phyloP scores from a whole-genome alignment of 2,888 invertebrate genomes.

The Leptopterna dolabrata region DNA sequence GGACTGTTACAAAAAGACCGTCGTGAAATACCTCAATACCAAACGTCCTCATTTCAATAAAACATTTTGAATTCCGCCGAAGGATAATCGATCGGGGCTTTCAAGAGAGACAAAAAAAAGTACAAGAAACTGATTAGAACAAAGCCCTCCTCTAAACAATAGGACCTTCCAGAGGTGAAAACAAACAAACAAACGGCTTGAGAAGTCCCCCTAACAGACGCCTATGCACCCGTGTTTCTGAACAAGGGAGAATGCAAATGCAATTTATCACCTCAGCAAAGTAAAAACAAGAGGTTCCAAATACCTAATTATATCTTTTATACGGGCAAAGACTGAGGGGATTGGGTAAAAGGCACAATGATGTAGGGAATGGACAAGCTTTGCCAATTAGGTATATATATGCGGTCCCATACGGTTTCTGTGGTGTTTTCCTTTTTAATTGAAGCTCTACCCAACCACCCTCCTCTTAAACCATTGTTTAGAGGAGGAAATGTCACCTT shows the following conservation, averaged over 20 bases:
- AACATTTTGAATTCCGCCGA: background rate
- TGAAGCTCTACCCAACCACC: background rate
- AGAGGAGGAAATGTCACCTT: slow-evolving; percentile 37
- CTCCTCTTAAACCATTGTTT: slow-evolving; percentile 25
- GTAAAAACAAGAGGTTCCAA: slow-evolving; percentile 44
- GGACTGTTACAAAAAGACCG: too few species aligned
- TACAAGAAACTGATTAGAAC: slow-evolving; percentile 13
- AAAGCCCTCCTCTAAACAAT: slow-evolving; percentile 33
- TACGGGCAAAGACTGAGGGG: background rate
- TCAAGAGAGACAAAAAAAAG: background rate
- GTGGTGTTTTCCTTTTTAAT: slow-evolving; percentile 42
- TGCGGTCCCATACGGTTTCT: slow-evolving; percentile 35
- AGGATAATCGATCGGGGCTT: background rate
- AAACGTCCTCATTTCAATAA: too few species aligned
- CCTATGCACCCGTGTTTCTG: slow-evolving; percentile 19
- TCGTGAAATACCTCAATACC: too few species aligned
- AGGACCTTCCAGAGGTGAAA: slow-evolving; percentile 12
- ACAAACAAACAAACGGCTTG: slow-evolving; percentile 14
- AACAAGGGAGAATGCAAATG: slow-evolving; percentile 32
- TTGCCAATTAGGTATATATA: slow-evolving; percentile 49
- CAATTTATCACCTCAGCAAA: slow-evolving; percentile 45
- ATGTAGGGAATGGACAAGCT: slow-evolving; percentile 44
- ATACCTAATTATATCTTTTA: slow-evolving; percentile 51
- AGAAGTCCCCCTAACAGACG: background rate
- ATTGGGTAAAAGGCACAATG: slow-evolving; percentile 10